Base-by-base conservation (phyloP, 2,797 vertebrate species). In the Falco columbarius region DNA sequence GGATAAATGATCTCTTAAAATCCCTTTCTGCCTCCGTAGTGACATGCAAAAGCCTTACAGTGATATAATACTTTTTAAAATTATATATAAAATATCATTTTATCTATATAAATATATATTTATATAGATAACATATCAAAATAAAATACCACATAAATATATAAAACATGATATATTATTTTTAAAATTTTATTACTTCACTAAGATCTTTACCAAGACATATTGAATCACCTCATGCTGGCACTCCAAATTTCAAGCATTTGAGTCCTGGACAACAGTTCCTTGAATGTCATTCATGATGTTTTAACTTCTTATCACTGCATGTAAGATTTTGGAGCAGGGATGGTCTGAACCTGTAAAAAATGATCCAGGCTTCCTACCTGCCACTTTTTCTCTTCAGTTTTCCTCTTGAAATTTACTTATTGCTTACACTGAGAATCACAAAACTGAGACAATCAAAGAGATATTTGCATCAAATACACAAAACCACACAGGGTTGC, bases 211-310 rank as follows among this genome's bases (percentile, higher is more conserved):
- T 79, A 56, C 81, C 47, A 86, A 91, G 63, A 61, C 76, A 85
- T 93, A 79, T 90, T 86, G 23, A 80, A 92, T 95, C 90, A 86
- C 79, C 59, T 94, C 73, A 76, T 94, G 74, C 44, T 73, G 66
- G 68, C 76, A 89, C 79, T 92, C 56, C 30, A 65, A 55, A 51
- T 90, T 63, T 54, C 79, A 81, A 96, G 62, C 14, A 51, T 94
- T 73, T 83, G 56, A 47, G 73, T 88, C 58, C 58, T 70, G 49
- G 71, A 63, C 44, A 76, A 85, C 71, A 76, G 52, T 94, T 91
- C 34, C 52, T 72, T 76, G 54, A 52, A 86, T 26, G 20, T 83
- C 49, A 26, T 91, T 96, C 34, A 4, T 47, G 44, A 89, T 30
- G 70, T 84, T 81, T 94, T 86, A 74, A 34, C 21, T 55, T 81